These are phyloP conservation scores for Crotophaga sulcirostris DNA, from an alignment of 2,113 vertebrate genomes.

Conservation along the genomic window DNA sequence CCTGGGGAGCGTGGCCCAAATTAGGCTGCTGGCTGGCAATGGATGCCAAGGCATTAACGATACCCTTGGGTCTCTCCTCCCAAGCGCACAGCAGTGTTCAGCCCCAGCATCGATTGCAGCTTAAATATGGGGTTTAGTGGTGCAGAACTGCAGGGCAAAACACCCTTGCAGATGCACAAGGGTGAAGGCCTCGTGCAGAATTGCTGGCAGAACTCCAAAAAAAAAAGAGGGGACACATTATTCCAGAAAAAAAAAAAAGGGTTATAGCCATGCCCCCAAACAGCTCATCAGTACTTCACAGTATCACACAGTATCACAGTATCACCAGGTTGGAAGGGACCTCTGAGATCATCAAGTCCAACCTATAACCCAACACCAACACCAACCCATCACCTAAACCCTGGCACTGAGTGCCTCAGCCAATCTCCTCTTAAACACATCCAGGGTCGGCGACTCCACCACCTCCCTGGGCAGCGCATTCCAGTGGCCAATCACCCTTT, in stretches of 20 bases:
- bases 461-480: no score
- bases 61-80: background rate
- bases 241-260: background rate
- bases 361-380: no score
- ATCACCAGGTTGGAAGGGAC: no score
- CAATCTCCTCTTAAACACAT: no score
- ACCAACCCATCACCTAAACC: no score
- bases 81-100: fast-evolving
- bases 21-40: background rate
- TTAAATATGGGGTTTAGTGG: fast-evolving
- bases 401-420: no score
- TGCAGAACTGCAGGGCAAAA: fast-evolving
- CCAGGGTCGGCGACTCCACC: no score
- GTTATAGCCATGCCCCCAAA: fast-evolving
- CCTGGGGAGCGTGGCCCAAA: background rate
- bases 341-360: no score
- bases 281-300: background rate
- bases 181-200: background rate
- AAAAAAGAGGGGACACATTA: background rate
- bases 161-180: fast-evolving
- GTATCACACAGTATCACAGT: no score
- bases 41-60: fast-evolving
- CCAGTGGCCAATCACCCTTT: no score
- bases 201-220: background rate
- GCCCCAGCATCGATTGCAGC: fast-evolving